Base-by-base conservation (phyloP, 1,140 invertebrate species). In the Drosophila ambigua region DNA sequence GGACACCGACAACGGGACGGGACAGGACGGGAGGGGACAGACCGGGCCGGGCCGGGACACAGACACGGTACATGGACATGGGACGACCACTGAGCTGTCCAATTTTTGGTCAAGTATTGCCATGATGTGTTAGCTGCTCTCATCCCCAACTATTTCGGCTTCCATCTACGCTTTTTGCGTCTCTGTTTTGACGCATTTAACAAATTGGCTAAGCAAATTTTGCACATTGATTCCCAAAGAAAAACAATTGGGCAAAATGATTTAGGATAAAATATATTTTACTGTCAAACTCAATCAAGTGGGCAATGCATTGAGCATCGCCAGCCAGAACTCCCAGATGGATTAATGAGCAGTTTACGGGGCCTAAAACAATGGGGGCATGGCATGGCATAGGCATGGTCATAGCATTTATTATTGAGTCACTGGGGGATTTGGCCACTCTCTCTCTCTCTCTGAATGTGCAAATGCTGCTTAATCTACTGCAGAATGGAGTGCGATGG, bases 201-300 rank as follows among this genome's bases (percentile, higher is more conserved):
- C 72, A 76, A 76, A 76, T 76, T 76, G 73, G 72, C 73, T 57
- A 76, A 76, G 73, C 63, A 76, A 76, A 76, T 76, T 76, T 76
- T 54, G 6, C 54, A 4, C 73, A 76, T 76, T 79, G 69, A 68
- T 73, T 67, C 63, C 53, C 46, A 67, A 64, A 45, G 28, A 57
- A 48, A 23, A 72, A 41, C 53, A 44, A 41, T 44, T 39, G 20
- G 39, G 26, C 45, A 50, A 23, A 79, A 72, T 79, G 76, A 79
- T 79, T 79, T 79, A 66, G 61, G 28, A 67, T 75, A 50, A 73
- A 73, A 64, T 65, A 79, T 59, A 79, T 67, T 79, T 79, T 62
- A 74, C 77, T 74, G 77, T 79, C 69, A 74, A 74, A 74, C 79
- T 79, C 77, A 74, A 79, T 79, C 57, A 79, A 62, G 59, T 49